phyloP scores from a whole-genome alignment of 1,140 invertebrate genomes.

The Micrasema longulum region DNA sequence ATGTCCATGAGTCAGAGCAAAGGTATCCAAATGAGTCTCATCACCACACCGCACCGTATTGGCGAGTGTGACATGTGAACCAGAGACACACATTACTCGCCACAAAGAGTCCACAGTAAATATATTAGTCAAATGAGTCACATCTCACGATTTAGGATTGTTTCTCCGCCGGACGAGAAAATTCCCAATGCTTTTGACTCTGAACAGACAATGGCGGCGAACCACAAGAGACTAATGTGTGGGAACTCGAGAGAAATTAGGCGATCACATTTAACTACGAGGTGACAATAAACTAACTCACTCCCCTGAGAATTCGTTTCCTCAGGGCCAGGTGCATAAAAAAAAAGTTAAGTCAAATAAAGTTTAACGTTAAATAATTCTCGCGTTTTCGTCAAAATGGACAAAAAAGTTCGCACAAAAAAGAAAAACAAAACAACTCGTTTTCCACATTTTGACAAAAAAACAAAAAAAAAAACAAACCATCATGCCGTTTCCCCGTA shows the following conservation, averaged over 20 bases:
- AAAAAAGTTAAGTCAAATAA: too few species aligned
- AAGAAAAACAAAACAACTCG: too few species aligned
- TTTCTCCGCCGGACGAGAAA: slow-evolving; percentile 20
- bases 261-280: slow-evolving; percentile 35
- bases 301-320: too few species aligned
- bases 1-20: too few species aligned
- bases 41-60: background rate
- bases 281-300: slow-evolving; percentile 9
- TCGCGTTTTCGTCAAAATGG: too few species aligned
- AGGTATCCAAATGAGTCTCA: too few species aligned
- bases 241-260: slow-evolving; percentile 50
- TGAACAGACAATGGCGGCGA: slow-evolving; percentile 38
- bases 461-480: too few species aligned
- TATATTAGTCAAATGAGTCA: slow-evolving; percentile 30
- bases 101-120: slow-evolving; percentile 19
- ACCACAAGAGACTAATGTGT: slow-evolving; percentile 52
- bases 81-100: slow-evolving; percentile 10
- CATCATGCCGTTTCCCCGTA: too few species aligned
- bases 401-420: too few species aligned
- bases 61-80: slow-evolving; percentile 8
- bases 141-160: slow-evolving; percentile 27
- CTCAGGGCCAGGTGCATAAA: too few species aligned
- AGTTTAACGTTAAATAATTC: too few species aligned
- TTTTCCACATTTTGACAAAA: too few species aligned
- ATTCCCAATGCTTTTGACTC: slow-evolving; percentile 23